phyloP scores from a whole-genome alignment of 2,113 vertebrate genomes.

The Psephotus haematonotus region DNA sequence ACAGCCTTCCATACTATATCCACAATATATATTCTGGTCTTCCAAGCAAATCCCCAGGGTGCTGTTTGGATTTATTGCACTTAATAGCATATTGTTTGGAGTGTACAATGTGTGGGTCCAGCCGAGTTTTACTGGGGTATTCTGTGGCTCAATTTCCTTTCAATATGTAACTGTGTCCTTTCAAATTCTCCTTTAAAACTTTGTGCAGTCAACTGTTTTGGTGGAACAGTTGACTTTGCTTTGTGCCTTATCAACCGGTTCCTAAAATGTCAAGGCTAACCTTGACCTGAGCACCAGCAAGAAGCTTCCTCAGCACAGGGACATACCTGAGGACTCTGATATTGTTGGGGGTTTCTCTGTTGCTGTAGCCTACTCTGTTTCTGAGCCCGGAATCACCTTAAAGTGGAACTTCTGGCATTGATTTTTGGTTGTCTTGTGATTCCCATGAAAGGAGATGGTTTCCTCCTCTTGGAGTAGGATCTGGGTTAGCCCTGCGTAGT shows the following conservation, averaged over 20 bases:
- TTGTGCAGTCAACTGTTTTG: background rate
- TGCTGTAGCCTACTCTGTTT: background rate
- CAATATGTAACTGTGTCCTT: background rate
- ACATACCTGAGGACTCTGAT: rapidly evolving
- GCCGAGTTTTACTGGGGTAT: constrained; percentile 19
- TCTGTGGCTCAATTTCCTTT: constrained; percentile 58
- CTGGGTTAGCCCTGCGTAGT: background rate
- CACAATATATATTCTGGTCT: constrained; percentile 33
- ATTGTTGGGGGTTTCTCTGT: background rate
- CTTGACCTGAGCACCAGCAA: background rate
- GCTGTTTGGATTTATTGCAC: constrained; percentile 41
- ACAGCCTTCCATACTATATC: constrained; percentile 6
- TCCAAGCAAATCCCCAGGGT: constrained; percentile 34
- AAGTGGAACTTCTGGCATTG: background rate
- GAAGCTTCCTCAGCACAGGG: background rate
- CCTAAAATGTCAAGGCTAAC: background rate
- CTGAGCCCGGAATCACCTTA: background rate
- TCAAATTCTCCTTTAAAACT: constrained; percentile 14
- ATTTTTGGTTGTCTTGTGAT: background rate
- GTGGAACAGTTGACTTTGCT: background rate
- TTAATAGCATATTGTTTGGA: constrained; percentile 43
- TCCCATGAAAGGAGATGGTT: background rate
- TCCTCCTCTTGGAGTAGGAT: background rate
- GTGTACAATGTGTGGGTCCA: background rate
- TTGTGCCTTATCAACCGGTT: background rate